phyloP scores from a whole-genome alignment of 2,113 vertebrate species.

The Furnarius figulus region DNA sequence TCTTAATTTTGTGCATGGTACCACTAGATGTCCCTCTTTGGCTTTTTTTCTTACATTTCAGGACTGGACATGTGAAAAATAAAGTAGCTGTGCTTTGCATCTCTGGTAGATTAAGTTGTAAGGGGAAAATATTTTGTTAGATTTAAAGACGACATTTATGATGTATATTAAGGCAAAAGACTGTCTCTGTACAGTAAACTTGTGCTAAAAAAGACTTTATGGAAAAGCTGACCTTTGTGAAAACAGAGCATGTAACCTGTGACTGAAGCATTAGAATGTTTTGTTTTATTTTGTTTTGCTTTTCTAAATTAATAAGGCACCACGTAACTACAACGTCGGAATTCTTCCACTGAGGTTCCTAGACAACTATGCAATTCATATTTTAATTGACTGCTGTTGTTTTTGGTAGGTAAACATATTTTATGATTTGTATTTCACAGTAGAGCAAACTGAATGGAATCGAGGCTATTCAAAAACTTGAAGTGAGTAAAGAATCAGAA shows the following conservation, averaged over 20 bases:
- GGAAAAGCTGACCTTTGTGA: conserved; percentile 2
- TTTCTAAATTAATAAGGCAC: background rate
- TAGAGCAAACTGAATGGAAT: background rate
- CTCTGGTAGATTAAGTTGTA: background rate
- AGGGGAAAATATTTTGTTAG: background rate
- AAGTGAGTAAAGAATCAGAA: background rate
- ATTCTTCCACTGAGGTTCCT: background rate
- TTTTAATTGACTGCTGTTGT: background rate
- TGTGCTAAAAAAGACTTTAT: background rate
- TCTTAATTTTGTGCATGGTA: background rate
- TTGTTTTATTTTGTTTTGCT: background rate
- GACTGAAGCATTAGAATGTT: background rate
- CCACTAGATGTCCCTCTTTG: conserved; percentile 82
- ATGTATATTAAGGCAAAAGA: background rate
- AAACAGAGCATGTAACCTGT: background rate
- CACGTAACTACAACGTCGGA: background rate
- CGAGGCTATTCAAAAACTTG: background rate
- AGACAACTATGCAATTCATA: background rate
- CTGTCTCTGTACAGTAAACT: background rate
- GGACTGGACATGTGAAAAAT: background rate
- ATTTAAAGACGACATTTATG: background rate
- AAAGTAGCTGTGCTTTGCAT: background rate
- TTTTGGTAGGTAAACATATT: background rate
- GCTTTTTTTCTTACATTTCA: conserved; percentile 70
- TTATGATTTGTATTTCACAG: background rate